Conservation (phyloP, 2,113 vertebrate species). For the Talpa occidentalis region DNA sequence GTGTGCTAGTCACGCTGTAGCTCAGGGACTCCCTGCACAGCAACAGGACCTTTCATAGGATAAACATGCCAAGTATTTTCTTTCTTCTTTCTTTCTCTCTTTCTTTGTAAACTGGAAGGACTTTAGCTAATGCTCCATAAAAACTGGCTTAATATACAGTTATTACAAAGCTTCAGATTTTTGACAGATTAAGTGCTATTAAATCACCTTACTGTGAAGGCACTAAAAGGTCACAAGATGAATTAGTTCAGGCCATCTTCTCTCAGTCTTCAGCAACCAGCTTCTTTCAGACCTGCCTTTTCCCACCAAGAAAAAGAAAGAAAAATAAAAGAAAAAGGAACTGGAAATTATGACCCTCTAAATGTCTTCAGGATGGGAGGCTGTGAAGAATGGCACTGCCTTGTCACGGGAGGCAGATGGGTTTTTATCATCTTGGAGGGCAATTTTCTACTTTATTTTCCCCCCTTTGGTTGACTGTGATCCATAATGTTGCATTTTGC, state of each 20-base stretch:
- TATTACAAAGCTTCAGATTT: conserved; percentile 89
- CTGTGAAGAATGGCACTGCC: conserved; percentile 84
- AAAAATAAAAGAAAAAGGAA: conserved; percentile 83
- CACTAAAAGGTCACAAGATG: conserved; percentile 89
- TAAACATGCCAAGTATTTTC: conserved; percentile 29
- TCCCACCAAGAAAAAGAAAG: conserved; percentile 61
- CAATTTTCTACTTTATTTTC: conserved; percentile 82
- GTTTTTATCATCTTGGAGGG: conserved; percentile 85
- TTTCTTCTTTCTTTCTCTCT: not conserved
- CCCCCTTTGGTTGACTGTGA: conserved; percentile 67
- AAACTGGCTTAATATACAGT: conserved; percentile 89
- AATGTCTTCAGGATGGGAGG: conserved; percentile 86
- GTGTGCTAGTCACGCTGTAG: not conserved
- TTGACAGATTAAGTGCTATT: conserved; percentile 91
- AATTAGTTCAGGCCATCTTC: conserved; percentile 88
- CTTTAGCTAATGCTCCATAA: conserved; percentile 87
- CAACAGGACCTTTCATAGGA: conserved; percentile 17
- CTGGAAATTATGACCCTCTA: conserved; percentile 87
- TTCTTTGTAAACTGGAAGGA: conserved; percentile 85
- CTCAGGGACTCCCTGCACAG: not conserved
- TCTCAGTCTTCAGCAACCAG: conserved; percentile 80
- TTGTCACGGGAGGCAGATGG: conserved; percentile 85
- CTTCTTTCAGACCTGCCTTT: conserved; percentile 69
- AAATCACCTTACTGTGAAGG: conserved; percentile 90
- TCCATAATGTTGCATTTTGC: conserved; percentile 82